Percentiles rank a stretch among this genome's conserved stretches.
Conservation (phyloP, 2,113 vertebrate genomes). For the Anguilla rostrata region DNA sequence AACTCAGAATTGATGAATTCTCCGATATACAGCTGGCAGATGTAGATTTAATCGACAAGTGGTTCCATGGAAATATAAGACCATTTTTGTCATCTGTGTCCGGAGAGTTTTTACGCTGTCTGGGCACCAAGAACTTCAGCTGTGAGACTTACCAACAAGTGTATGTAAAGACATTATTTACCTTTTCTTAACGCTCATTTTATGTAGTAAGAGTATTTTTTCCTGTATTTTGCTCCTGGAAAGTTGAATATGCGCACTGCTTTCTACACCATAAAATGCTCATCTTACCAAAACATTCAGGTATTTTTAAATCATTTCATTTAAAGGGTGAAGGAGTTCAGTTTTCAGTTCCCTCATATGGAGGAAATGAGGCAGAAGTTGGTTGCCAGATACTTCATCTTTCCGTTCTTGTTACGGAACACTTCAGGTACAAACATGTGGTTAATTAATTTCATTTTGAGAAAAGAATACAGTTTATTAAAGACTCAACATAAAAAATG, state of each 20-base stretch:
- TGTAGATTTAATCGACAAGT: constrained; percentile 37
- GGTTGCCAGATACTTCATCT: constrained; percentile 33
- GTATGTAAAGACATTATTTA: constrained; percentile 43
- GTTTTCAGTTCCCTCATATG: constrained; percentile 14
- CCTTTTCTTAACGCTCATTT: neutral
- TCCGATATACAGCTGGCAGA: constrained; percentile 3
- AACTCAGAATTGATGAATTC: constrained; percentile 25
- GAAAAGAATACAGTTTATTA: no score
- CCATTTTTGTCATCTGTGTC: constrained; percentile 54
- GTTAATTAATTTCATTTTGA: no score
- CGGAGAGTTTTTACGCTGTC: constrained; percentile 52
- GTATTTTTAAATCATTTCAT: neutral
- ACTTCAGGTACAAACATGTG: constrained; percentile 29
- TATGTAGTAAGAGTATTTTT: no score
- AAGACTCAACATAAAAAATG: neutral
- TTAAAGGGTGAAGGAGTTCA: constrained; percentile 28
- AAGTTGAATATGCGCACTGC: neutral
- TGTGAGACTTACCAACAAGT: constrained; percentile 63
- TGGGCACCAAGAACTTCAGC: constrained; percentile 60
- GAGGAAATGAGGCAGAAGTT: neutral
- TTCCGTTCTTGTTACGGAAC: constrained; percentile 37
- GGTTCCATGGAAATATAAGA: constrained; percentile 52
- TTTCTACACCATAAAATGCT: neutral
- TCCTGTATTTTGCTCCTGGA: no score
- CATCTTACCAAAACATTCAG: neutral